Evolutionary conservation across 1,140 invertebrate genomes (phyloP).

Genomic region (Stenopsyche tienmushanensis): DNA sequence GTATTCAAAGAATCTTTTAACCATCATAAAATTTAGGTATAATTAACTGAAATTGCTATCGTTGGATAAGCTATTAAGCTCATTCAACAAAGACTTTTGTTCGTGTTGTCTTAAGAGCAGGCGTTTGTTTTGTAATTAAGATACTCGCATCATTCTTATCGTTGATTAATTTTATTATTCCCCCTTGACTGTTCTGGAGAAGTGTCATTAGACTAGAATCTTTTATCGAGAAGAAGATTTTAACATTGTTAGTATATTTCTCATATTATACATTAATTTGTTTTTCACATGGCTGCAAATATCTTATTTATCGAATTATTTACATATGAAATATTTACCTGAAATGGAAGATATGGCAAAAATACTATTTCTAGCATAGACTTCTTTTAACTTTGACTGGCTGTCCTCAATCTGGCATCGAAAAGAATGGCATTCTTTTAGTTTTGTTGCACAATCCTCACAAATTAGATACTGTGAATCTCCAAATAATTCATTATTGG

Average conservation of each 20-base stretch:
- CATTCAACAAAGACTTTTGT: no score
- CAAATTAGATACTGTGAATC: background rate
- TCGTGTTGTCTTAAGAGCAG: no score
- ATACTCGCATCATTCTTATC: no score
- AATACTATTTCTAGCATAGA: background rate
- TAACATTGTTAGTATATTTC: background rate
- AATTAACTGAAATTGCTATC: no score
- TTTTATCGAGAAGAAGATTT: background rate
- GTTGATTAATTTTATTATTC: no score
- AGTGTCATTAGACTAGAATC: no score
- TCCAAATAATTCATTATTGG: background rate
- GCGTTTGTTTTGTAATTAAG: no score
- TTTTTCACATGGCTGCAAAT: background rate
- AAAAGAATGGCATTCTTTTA: conserved; percentile 19
- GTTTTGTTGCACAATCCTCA: conserved; percentile 8
- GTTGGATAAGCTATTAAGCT: no score
- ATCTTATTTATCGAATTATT: background rate
- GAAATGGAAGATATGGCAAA: background rate
- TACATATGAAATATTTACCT: background rate
- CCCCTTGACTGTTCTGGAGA: no score
- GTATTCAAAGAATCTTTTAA: no score
- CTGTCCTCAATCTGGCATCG: conserved; percentile 19
- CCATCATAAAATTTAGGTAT: no score
- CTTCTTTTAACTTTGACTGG: conserved; percentile 21
- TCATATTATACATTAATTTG: background rate